Evolutionary conservation across 2,888 invertebrate genomes (phyloP), one percentile per base, ranked within the genome.

Genomic region (Zele albiditarsus): DNA sequence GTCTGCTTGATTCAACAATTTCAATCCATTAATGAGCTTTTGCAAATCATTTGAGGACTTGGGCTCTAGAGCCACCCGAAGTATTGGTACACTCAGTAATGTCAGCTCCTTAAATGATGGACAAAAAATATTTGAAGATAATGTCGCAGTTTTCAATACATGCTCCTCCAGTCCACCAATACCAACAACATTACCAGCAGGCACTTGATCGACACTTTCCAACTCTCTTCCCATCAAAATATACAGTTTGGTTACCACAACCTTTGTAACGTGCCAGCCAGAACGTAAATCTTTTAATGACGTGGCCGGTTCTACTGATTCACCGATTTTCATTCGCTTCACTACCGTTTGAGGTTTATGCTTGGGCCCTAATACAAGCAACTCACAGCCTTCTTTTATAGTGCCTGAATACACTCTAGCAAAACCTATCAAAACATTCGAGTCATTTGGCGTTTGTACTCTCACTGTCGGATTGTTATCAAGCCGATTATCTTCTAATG

Each of bases 61-160:
- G 0, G 99, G 96, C 89, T 98, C 98, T 12, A 99, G 91, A 0
- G 98, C 98, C 1, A 99, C 98, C 77, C 97, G 92, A 1, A 99
- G 91, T 77, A 99, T 97, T 0, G 99, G 98, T 3, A 95, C 94
- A 0, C 95, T 94, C 74, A 94, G 92, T 6, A 92, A 91, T 58
- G 92, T 94, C 76, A 96, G 90, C 85, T 97, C 97, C 67, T 95
- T 94, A 85, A 98, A 97, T 0, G 98, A 94, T 0, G 97, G 96
- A 88, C 96, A 97, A 57, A 93, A 94, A 70, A 95, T 86, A 0
- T 93, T 95, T 77, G 92, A 94, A 66, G 96, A 95, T 25, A 99
- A 88, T 0, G 99, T 98, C 0, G 96, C 97, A 1, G 97, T 97
- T 90, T 98, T 96, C 0, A 98, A 89, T 0, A 98, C 93, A 83